A percentile compares a stretch with the other conserved stretches of the same genome.
phyloP scores from a whole-genome alignment of 2,888 invertebrate species.

The Bruchidius siliquastri region DNA sequence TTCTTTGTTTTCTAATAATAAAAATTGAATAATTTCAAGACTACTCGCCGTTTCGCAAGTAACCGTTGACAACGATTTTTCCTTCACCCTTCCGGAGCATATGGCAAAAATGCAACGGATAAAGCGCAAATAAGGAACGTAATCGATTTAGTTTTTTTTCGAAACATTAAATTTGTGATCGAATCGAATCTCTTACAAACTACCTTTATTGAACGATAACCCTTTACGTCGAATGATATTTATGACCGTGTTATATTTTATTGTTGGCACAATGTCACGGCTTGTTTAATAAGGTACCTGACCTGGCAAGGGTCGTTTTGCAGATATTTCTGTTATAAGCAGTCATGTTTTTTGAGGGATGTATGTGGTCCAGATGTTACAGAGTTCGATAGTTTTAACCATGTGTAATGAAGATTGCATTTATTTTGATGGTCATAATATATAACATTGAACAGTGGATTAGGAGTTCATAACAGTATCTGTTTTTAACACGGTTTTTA shows the following conservation, averaged over 20 bases:
- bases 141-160: constrained; percentile 28
- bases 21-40: no score
- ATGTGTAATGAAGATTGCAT: no score
- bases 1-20: no score
- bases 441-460: no score
- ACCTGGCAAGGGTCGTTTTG: constrained; percentile 1
- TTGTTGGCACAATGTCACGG: background rate
- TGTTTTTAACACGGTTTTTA: no score
- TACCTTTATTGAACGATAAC: constrained; percentile 30
- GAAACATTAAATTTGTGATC: constrained; percentile 34
- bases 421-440: no score
- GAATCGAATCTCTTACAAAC: constrained; percentile 32
- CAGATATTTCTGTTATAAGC: background rate
- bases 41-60: no score
- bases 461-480: no score
- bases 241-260: constrained; percentile 22
- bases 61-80: no score
- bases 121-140: constrained; percentile 19
- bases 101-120: background rate
- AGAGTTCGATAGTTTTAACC: background rate
- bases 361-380: background rate
- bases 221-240: constrained; percentile 33
- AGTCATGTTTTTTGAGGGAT: background rate
- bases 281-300: background rate
- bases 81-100: constrained; percentile 3